Evolutionary conservation across 1,140 invertebrate species (phyloP).

Genomic region (Aethina tumida): DNA sequence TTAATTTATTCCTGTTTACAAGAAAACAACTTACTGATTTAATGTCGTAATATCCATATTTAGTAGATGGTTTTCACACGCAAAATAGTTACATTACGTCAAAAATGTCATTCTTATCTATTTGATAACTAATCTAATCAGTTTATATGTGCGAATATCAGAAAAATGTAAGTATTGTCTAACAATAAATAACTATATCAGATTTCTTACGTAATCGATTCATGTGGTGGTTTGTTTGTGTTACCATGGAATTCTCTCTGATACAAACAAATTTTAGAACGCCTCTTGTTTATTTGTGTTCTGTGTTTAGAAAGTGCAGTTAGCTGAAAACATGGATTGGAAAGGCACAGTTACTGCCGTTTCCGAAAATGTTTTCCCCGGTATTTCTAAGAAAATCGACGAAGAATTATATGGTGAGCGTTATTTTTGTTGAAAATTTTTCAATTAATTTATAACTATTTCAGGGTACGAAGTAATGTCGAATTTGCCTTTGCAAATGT

Average conservation of each 20-base stretch:
- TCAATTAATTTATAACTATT: conserved; percentile 14
- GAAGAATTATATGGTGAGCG: conserved; percentile 18
- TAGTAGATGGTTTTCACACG: conserved; percentile 2
- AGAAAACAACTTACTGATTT: conserved; percentile 9
- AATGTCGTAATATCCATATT: conserved; percentile 5
- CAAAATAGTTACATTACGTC: too few relatives aligned
- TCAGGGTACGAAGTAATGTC: conserved; percentile 38
- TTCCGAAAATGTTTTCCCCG: conserved; percentile 30
- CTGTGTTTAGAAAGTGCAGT: too few relatives aligned
- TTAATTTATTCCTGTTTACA: not conserved
- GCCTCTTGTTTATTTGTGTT: not conserved
- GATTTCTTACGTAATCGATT: too few relatives aligned
- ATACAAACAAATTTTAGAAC: not conserved
- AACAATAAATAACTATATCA: too few relatives aligned
- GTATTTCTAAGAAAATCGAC: conserved; percentile 21
- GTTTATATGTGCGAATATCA: too few relatives aligned
- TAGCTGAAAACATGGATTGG: conserved; percentile 26
- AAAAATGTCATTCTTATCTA: too few relatives aligned
- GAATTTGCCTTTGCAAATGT: conserved; percentile 71
- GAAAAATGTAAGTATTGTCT: too few relatives aligned
- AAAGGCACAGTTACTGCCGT: conserved; percentile 26
- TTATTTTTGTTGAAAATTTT: conserved; percentile 3
- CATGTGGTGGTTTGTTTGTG: too few relatives aligned
- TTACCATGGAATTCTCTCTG: not conserved
- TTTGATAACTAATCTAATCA: too few relatives aligned